These are phyloP conservation scores for Notamacropus eugenii DNA, from an alignment of 2,797 vertebrate species.

Conservation along the genomic window DNA sequence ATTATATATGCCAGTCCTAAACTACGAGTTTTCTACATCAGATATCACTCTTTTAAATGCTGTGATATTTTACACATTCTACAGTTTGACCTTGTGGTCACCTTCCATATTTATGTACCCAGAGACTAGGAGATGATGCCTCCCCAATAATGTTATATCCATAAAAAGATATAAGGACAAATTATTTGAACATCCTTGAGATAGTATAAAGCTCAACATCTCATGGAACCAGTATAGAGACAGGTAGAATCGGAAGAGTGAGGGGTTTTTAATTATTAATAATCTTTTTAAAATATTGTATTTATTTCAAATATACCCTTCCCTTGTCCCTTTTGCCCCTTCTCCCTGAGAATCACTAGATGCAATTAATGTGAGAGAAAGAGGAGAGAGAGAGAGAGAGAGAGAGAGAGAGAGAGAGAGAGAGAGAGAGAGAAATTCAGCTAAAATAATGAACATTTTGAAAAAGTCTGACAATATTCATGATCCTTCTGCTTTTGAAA, in stretches of 20 bases:
- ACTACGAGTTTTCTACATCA: neutral
- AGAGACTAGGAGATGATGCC: neutral
- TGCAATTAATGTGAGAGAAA: neutral
- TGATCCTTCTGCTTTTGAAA: neutral
- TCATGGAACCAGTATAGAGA: neutral
- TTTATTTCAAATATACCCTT: neutral
- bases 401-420: neutral
- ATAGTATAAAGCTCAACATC: neutral
- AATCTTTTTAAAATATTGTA: neutral
- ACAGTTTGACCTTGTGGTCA: neutral
- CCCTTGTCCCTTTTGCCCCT: neutral
- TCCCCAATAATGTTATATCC: neutral
- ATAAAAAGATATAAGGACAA: neutral
- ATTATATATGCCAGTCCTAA: neutral
- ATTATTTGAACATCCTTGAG: neutral
- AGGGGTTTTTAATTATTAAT: neutral
- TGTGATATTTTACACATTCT: neutral
- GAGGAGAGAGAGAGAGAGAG: no score
- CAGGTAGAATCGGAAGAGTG: neutral
- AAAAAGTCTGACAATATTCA: neutral
- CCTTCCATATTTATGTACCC: neutral
- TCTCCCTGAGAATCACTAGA: neutral
- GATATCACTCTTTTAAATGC: neutral
- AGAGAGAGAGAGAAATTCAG: neutral
- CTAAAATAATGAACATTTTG: neutral